phyloP scores from a whole-genome alignment of 2,888 invertebrate genomes.

The Thereva nobilitata region DNA sequence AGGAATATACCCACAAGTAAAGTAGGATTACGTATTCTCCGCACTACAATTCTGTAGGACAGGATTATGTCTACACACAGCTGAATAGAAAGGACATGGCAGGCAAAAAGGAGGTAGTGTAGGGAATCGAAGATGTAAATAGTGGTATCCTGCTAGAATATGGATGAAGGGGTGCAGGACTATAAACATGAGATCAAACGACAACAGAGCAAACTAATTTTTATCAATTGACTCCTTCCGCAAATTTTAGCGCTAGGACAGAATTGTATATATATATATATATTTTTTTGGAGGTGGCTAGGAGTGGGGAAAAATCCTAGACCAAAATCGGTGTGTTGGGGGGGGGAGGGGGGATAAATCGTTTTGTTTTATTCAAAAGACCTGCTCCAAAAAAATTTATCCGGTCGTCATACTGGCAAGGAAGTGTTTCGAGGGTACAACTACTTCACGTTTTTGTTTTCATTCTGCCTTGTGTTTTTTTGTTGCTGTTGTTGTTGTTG shows the following conservation, averaged over 20 bases:
- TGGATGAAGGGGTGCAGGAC: constrained; percentile 25
- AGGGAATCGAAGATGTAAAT: constrained; percentile 33
- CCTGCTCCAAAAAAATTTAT: too few relatives aligned
- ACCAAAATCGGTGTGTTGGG: background rate
- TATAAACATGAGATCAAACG: constrained; percentile 28
- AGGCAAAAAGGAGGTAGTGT: constrained; percentile 12
- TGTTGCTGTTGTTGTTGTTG: background rate
- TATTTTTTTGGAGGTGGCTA: background rate
- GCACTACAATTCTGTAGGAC: background rate
- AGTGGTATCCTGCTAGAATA: constrained; percentile 19
- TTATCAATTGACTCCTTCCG: constrained; percentile 27
- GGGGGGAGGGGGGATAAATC: too few relatives aligned
- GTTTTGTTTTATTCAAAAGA: too few relatives aligned
- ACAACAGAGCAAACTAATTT: constrained; percentile 17
- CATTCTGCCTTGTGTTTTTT: background rate
- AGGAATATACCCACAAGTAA: constrained; percentile 14
- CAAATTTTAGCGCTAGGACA: constrained; percentile 11
- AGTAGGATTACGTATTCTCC: background rate
- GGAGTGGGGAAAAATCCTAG: background rate
- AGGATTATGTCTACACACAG: background rate
- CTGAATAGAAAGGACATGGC: background rate
- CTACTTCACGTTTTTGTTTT: too few relatives aligned
- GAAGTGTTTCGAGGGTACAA: too few relatives aligned
- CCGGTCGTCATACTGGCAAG: too few relatives aligned
- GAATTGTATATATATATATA: background rate